phyloP scores from a whole-genome alignment of 2,888 invertebrate species.

The Thereva unica region DNA sequence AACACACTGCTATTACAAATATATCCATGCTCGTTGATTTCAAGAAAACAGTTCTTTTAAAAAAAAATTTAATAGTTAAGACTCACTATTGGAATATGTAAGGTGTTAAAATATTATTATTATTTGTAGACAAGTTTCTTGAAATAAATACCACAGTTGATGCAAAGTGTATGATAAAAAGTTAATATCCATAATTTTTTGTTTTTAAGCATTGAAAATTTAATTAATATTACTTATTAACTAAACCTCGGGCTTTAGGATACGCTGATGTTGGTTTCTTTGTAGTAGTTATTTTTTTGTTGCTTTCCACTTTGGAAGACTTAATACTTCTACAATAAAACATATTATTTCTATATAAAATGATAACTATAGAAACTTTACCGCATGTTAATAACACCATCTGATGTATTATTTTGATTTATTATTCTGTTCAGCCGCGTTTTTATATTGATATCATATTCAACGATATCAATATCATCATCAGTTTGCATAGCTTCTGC shows the following conservation, averaged over 20 bases:
- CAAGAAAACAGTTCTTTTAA: too few species aligned
- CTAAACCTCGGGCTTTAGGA: conserved; percentile 57
- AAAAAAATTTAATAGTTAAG: too few species aligned
- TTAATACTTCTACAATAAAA: conserved; percentile 48
- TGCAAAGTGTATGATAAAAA: too few species aligned
- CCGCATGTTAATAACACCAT: conserved; percentile 16
- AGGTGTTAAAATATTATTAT: too few species aligned
- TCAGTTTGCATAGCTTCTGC: conserved; percentile 59
- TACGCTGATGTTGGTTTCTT: conserved; percentile 58
- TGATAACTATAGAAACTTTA: background rate
- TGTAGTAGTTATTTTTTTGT: conserved; percentile 50
- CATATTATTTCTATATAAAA: too few species aligned
- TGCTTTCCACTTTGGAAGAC: conserved; percentile 51
- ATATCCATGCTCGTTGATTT: too few species aligned
- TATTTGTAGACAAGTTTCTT: too few species aligned
- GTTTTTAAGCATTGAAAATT: too few species aligned
- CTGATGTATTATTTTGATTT: conserved; percentile 48
- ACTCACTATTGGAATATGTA: too few species aligned
- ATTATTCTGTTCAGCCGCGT: conserved; percentile 57
- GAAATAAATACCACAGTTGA: too few species aligned
- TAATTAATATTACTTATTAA: conserved; percentile 52
- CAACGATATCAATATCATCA: conserved; percentile 58
- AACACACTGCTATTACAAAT: too few species aligned
- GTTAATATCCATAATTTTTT: too few species aligned
- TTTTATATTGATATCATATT: conserved; percentile 54